Conservation (phyloP, 2,113 vertebrate genomes). For the Synodontis membranacea region DNA sequence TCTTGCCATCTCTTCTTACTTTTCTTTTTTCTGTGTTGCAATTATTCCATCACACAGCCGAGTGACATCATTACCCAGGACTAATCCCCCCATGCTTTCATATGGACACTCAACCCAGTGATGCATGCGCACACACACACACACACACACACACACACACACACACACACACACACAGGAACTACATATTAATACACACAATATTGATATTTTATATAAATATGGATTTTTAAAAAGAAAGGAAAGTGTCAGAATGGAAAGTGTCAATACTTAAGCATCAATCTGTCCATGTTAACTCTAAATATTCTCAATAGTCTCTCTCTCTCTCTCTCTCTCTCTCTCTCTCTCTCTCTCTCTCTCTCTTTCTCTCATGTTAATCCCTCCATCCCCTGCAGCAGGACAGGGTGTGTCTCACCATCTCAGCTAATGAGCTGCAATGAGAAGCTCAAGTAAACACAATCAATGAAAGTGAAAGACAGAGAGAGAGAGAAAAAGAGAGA, state of each 20-base stretch:
- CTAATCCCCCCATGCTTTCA: constrained; percentile 29
- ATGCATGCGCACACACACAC: constrained; percentile 70
- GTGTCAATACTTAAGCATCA: not conserved
- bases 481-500: not conserved
- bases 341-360: not conserved
- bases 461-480: constrained; percentile 63
- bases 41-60: constrained; percentile 68
- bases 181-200: not conserved
- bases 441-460: constrained; percentile 78
- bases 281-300: not conserved
- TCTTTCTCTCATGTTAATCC: constrained; percentile 61
- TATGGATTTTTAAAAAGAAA: not conserved
- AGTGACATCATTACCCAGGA: constrained; percentile 88
- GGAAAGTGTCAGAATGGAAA: not conserved
- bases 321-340: not conserved
- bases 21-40: constrained; percentile 72
- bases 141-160: constrained; percentile 56
- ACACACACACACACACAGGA: constrained; percentile 57
- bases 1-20: constrained; percentile 68
- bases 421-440: constrained; percentile 74
- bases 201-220: not conserved
- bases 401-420: constrained; percentile 65
- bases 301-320: not conserved
- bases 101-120: constrained; percentile 58
- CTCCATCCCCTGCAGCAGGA: constrained; percentile 65